Evolutionary conservation across 1,140 invertebrate genomes (phyloP), one percentile per base, ranked within the genome.

Genomic region (Spodoptera frugiperda): DNA sequence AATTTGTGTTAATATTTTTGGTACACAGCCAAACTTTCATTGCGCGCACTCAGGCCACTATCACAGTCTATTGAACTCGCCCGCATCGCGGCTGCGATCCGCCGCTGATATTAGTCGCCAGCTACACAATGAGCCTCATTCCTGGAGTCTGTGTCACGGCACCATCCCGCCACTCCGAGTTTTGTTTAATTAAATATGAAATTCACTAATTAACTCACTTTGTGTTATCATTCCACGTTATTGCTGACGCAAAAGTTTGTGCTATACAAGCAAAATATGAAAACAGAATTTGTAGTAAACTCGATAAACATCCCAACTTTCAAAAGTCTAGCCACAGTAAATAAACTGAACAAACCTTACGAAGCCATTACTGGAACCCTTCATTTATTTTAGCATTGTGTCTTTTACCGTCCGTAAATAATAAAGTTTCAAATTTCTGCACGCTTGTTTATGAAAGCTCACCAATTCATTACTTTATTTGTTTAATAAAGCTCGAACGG

Each of bases 401-500:
- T 85, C 78, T 78, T 76, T 76, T 55, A 80, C 63, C 77, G 81
- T 83, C 81, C 81, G 80, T 88, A 88, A 89, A 87, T 88, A 88
- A 85, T 83, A 86, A 89, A 88, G 83, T 86, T 87, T 87, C 77
- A 85, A 90, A 90, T 87, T 87, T 86, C 81, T 79, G 78, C 82
- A 83, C 78, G 74, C 83, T 85, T 89, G 84, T 88, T 90, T 90
- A 89, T 84, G 83, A 86, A 82, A 84, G 82, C 84, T 84, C 76
- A 77, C 83, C 86, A 85, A 89, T 91, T 91, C 87, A 90, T 91
- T 91, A 87, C 85, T 87, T 92, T 90, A 89, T 91, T 91, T 90
- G 87, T 87, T 87, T 92, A 91, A 90, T 91, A 91, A 92, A 89
- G 87, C 88, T 85, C 71, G 54, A 85, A 86, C 83, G 76, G 72